Percentiles rank a stretch among this genome's conserved stretches.
Evolutionary conservation across 2,113 vertebrate genomes (phyloP).

Genomic region (Chamaetylas fuelleborni): DNA sequence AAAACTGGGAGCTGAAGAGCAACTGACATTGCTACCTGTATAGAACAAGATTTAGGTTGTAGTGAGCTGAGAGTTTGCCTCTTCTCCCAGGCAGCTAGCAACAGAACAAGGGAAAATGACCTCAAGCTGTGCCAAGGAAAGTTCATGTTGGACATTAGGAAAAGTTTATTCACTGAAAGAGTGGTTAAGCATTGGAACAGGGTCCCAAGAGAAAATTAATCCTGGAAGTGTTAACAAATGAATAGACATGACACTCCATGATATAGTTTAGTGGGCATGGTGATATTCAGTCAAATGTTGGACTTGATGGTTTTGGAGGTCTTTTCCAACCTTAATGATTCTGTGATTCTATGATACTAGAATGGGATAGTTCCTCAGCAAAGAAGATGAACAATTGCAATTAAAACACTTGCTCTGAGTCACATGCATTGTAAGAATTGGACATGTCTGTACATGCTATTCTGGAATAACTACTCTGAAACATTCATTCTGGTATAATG

Average conservation of each 20-base stretch:
- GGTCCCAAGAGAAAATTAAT: background rate
- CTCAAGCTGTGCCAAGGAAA: background rate
- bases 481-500: background rate
- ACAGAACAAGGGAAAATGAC: background rate
- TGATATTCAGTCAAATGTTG: background rate
- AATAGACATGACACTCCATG: background rate
- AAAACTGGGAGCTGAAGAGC: background rate
- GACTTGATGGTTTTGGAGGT: background rate
- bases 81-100: background rate
- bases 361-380: background rate
- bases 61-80: background rate
- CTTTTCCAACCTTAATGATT: background rate
- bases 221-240: background rate
- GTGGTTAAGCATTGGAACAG: background rate
- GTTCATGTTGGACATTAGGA: background rate
- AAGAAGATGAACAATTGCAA: background rate
- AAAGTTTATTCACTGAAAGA: background rate
- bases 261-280: background rate
- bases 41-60: background rate
- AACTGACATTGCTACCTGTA: accelerated
- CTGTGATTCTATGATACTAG: background rate
- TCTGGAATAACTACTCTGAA: background rate
- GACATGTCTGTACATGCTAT: background rate
- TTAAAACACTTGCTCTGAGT: background rate
- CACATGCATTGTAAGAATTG: background rate